Evolutionary conservation across 2,113 vertebrate species (phyloP).

Genomic region (Rhegmatorhina hoffmannsi): DNA sequence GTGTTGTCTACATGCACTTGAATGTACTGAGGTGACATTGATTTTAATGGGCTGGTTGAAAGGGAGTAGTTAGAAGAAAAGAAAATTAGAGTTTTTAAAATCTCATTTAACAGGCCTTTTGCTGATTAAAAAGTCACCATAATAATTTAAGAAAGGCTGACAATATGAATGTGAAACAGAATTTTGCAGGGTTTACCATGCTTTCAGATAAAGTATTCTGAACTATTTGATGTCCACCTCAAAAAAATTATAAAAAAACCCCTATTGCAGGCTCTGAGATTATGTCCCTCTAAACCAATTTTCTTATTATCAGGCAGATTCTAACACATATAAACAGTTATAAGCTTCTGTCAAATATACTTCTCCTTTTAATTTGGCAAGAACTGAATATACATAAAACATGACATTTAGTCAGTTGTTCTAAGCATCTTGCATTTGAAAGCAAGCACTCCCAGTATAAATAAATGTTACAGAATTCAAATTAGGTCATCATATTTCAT

Average conservation of each 20-base stretch:
- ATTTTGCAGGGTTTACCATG: neutral
- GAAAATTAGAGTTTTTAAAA: neutral
- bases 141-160: neutral
- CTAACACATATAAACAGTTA: neutral
- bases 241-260: neutral
- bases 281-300: neutral
- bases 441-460: neutral
- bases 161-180: neutral
- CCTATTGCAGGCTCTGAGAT: neutral
- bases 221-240: neutral
- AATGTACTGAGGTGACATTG: neutral
- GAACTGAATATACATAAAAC: neutral
- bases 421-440: neutral
- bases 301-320: neutral
- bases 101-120: neutral
- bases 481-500: neutral
- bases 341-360: neutral
- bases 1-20: neutral
- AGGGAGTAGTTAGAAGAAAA: neutral
- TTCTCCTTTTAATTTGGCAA: neutral
- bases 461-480: neutral
- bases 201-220: neutral
- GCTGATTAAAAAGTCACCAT: neutral
- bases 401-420: neutral
- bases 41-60: neutral